Conservation (phyloP, 2,113 vertebrate genomes). For the Cyanoderma ruficeps region DNA sequence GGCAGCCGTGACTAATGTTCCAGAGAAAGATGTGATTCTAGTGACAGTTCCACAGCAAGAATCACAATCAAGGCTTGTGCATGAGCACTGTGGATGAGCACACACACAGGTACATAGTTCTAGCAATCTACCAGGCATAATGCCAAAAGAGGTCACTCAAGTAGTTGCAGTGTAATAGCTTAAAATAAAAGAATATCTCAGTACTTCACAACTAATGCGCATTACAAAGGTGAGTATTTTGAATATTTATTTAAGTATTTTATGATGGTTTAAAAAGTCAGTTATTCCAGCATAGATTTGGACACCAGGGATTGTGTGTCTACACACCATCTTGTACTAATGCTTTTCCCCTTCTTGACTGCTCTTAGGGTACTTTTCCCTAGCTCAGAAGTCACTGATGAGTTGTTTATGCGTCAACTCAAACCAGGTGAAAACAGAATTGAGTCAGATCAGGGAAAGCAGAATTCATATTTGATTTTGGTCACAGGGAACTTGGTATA, state of each 20-base stretch:
- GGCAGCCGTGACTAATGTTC: constrained; percentile 42
- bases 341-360: not conserved
- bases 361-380: not conserved
- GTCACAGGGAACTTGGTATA: not conserved
- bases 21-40: constrained; percentile 45
- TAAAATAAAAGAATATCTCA: not conserved
- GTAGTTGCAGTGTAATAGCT: not conserved
- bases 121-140: not conserved
- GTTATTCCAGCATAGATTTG: not conserved
- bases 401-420: not conserved
- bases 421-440: not conserved
- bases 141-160: not conserved
- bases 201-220: not conserved
- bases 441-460: not conserved
- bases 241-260: not conserved
- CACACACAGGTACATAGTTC: not conserved
- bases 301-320: not conserved
- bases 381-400: not conserved
- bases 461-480: not conserved
- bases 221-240: not conserved
- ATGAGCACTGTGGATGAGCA: not conserved
- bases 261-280: not conserved
- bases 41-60: constrained; percentile 33
- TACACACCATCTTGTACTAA: not conserved
- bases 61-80: not conserved